Base-by-base conservation (phyloP, 1,140 invertebrate genomes). In the Limonius californicus region DNA sequence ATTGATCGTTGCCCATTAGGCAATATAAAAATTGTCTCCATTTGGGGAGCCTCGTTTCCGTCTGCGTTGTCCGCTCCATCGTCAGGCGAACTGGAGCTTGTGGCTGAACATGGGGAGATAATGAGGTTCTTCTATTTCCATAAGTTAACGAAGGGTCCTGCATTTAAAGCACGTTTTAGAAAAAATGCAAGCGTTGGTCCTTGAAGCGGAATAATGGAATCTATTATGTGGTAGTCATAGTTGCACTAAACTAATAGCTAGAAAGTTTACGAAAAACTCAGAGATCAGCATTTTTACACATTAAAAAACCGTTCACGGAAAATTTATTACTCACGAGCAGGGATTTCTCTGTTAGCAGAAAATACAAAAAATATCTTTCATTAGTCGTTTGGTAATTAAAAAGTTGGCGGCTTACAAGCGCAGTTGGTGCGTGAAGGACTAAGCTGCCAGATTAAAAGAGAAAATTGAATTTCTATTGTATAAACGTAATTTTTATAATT, bases 1-100 rank as follows among this genome's bases (percentile, higher is more conserved):
- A 95, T 43, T 84, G 84, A 65, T 88, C 87, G 68, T 92, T 87
- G 0, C 90, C 90, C 27, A 87, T 85, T 1, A 94, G 78, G 72
- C 91, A 93, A 68, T 90, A 89, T 19, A 90, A 76, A 62, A 92
- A 85, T 70, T 92, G 90, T 45, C 83, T 80, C 85, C 88, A 90
- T 67, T 85, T 87, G 0, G 88, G 86, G 18, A 90, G 80, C 62
- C 84, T 80, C 4, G 74, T 77, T 73, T 92, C 90, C 0, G 90
- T 93, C 79, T 93, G 90, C 0, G 90, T 93, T 55, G 87, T 89
- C 16, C 88, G 80, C 70, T 91, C 89, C 82, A 90, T 85, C 0
- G 88, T 91, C 11, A 83, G 79, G 0, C 82, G 78, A 57, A 76
- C 76, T 50, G 77, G 72, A 43, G 79, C 77, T 21, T 67, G 60